Conservation (phyloP, 2,113 vertebrate species). For the Apodemus speciosus region DNA sequence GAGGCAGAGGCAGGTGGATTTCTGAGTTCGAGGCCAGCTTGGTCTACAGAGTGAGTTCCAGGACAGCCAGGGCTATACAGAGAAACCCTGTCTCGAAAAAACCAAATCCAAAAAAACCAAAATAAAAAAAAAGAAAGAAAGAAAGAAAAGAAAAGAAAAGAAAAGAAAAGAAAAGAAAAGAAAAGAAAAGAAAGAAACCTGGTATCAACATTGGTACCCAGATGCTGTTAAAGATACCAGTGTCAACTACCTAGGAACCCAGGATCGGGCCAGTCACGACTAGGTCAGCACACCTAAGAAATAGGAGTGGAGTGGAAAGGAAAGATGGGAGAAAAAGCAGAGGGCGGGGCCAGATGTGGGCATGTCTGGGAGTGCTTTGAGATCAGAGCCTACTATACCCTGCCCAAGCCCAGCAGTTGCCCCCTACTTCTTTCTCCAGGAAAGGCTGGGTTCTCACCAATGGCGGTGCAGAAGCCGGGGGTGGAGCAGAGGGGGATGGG, state of each 20-base stretch:
- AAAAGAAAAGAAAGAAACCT: conserved; percentile 2
- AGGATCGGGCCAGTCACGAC: background rate
- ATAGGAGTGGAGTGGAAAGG: background rate
- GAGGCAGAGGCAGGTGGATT: no score
- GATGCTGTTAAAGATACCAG: background rate
- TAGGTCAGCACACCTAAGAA: background rate
- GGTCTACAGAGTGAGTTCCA: no score
- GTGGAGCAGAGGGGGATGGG: conserved; percentile 96
- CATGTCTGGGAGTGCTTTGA: background rate
- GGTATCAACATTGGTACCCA: background rate
- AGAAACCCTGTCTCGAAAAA: no score
- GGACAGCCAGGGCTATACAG: no score
- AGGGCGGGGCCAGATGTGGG: background rate
- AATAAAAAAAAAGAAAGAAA: no score
- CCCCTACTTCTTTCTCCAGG: background rate
- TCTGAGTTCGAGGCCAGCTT: no score
- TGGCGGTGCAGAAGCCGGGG: conserved; percentile 95
- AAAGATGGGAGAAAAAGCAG: background rate
- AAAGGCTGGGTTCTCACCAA: conserved; percentile 85
- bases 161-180: no score
- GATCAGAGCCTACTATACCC: background rate
- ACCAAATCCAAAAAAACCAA: no score
- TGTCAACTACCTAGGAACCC: background rate
- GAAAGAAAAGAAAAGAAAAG: no score
- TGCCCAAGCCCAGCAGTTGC: background rate